A percentile compares a stretch with the other conserved stretches of the same genome.
Conservation (phyloP, 2,113 vertebrate genomes). For the Coptodon rendalli region DNA sequence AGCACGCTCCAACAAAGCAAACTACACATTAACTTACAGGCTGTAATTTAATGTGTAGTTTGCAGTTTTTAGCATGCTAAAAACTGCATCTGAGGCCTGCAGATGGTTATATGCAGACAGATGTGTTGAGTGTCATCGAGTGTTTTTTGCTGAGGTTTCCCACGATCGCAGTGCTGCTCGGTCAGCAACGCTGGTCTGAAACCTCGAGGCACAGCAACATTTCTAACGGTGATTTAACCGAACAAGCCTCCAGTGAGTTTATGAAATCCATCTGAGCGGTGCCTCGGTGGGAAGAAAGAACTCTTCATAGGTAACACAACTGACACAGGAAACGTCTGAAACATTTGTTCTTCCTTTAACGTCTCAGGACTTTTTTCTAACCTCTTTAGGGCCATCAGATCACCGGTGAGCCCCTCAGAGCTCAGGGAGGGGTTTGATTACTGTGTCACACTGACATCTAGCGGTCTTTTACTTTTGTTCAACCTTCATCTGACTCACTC, state of each 20-base stretch:
- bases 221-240: background rate
- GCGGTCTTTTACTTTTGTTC: background rate
- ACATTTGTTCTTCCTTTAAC: background rate
- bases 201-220: background rate
- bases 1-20: background rate
- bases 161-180: background rate
- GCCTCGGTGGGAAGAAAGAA: background rate
- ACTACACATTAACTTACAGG: background rate
- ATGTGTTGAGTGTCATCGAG: background rate
- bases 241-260: background rate
- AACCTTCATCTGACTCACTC: background rate
- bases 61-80: background rate
- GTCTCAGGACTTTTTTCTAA: background rate
- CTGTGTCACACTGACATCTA: background rate
- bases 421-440: fast-evolving
- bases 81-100: background rate
- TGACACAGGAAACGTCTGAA: background rate
- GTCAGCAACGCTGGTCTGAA: background rate
- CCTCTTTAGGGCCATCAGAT: background rate
- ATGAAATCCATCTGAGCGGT: background rate
- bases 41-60: background rate
- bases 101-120: background rate
- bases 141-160: background rate
- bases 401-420: background rate
- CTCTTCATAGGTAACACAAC: background rate